Base-by-base conservation (phyloP, 1,140 invertebrate species). In the Drosophila tsacasi region DNA sequence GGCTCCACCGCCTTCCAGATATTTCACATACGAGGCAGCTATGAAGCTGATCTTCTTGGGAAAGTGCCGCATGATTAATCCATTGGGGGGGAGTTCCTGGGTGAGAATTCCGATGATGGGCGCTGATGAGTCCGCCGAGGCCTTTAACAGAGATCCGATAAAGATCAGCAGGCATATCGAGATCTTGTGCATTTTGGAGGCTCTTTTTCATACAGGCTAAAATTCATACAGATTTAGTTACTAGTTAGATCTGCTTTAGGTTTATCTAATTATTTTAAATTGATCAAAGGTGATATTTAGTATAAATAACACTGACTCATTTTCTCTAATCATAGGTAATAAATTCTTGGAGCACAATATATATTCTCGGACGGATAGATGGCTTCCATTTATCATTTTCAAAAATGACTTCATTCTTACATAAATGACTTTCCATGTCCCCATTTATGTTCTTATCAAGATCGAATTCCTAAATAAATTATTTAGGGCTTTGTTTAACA, bases 11-110 rank as follows among this genome's bases (percentile, higher is more conserved):
- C 94, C 93, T 93, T 97, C 96, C 9, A 97, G 66, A 78, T 94
- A 96, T 91, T 97, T 97, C 0, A 97, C 95, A 80, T 97, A 97
- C 0, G 95, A 95, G n/a, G 96, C 95, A 1, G 95, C 94, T 32
- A 97, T 95, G 76, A 95, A 96, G 47, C 90, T 93, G 21, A 93
- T 93, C 8, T 83, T 76, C 60, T 93, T 93, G 1, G 69, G 52
- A 75, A 93, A 94, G 0, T 78, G 57, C 5, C 46, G 27, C 12
- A 50, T 52, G 15, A 76, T 21, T 5, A 90, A 69, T 3, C 93
- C 57, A 21, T 76, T 40, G 17, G 65, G 49, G 25, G 79, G 84
- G 5, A 94, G 60, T 81, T 94, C 94, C 80, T 94, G 94, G 0
- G 93, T 61, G 17, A 95, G 71, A 40, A 95, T 78, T 9, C 94